Evolutionary conservation across 2,888 invertebrate genomes (phyloP), one percentile per base, ranked within the genome.

Genomic region (Cataglyphis albicans): DNA sequence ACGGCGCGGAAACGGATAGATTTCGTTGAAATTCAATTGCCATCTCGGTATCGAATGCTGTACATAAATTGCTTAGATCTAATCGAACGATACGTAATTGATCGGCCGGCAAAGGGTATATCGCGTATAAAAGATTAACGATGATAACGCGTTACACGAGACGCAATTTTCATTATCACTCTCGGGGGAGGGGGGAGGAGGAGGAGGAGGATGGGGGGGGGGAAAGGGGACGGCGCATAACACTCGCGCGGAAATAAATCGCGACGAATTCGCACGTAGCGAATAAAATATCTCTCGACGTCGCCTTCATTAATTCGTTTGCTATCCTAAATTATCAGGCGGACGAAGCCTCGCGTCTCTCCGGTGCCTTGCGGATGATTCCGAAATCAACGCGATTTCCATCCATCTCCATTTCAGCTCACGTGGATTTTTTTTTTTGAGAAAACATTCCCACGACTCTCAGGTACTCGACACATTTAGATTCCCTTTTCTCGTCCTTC

Each of bases 41-140:
- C 59, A 59, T 35, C 21, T 9, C 44, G 73, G 1, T 67, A 59
- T 59, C 57, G 57, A 59, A 32, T 25, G 12, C 15, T 21, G 44
- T 57, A 78, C 73, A 59, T 57, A 59, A 73, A 72, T 72, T 72
- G 18, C 78, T 78, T 73, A 68, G n/a, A 15, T 68, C 55, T 80
- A 64, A 72, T 80, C 78, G 44, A 80, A 80, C 35, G 48, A 6
- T 64, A 64, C 38, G 32, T 55, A 35, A 73, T 32, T 57, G 38
- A 67, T 44, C 25, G 41, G 68, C 57, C 57, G 18, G 18, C 41
- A 29, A 29, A 25, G 25, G 29, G 21, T 70, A 57, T 21, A 76
- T 68, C 15, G 70, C 29, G 41, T 44, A 57, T 67, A 72, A 78
- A 78, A 78, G 72, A 78, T 72, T 59, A 72, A 78, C 35, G 73